Evolutionary conservation across 2,888 invertebrate species (phyloP).

Genomic region (Agrotis exclamationis): DNA sequence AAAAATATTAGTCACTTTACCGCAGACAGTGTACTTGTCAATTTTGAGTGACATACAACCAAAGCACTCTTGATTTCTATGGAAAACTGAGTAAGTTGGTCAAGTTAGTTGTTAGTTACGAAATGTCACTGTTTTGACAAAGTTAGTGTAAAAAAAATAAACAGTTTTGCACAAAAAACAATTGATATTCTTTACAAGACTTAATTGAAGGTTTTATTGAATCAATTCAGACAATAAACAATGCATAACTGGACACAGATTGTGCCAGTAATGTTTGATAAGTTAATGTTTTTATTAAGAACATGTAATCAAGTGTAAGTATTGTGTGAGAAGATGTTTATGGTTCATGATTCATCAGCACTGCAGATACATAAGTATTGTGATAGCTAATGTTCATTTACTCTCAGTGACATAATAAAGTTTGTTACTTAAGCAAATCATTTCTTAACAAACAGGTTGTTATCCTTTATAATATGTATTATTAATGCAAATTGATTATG

Average conservation of each 20-base stretch:
- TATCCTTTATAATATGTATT: constrained; percentile 45
- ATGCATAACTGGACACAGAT: constrained; percentile 67
- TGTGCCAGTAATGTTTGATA: constrained; percentile 68
- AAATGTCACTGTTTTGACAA: constrained; percentile 46
- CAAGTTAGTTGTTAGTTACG: constrained; percentile 41
- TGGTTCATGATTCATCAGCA: constrained; percentile 74
- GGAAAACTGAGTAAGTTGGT: constrained; percentile 55
- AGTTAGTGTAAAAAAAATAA: constrained; percentile 29
- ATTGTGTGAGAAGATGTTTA: constrained; percentile 78
- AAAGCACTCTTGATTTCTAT: constrained; percentile 80
- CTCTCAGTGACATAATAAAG: constrained; percentile 55
- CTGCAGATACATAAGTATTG: constrained; percentile 60
- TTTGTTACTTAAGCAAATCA: constrained; percentile 36
- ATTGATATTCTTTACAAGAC: constrained; percentile 16
- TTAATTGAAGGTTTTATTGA: constrained; percentile 43
- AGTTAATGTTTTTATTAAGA: constrained; percentile 78
- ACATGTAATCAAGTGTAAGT: constrained; percentile 74
- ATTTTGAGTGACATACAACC: constrained; percentile 74
- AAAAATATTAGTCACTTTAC: constrained; percentile 68
- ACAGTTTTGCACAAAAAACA: constrained; percentile 4
- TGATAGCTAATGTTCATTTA: constrained; percentile 47
- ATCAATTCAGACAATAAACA: constrained; percentile 65
- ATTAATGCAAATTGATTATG: constrained; percentile 55
- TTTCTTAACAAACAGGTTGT: constrained; percentile 57
- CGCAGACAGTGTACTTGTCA: constrained; percentile 77